Evolutionary conservation across 2,797 vertebrate species (phyloP), one percentile per base, ranked within the genome.

Genomic region (Xenops minutus): DNA sequence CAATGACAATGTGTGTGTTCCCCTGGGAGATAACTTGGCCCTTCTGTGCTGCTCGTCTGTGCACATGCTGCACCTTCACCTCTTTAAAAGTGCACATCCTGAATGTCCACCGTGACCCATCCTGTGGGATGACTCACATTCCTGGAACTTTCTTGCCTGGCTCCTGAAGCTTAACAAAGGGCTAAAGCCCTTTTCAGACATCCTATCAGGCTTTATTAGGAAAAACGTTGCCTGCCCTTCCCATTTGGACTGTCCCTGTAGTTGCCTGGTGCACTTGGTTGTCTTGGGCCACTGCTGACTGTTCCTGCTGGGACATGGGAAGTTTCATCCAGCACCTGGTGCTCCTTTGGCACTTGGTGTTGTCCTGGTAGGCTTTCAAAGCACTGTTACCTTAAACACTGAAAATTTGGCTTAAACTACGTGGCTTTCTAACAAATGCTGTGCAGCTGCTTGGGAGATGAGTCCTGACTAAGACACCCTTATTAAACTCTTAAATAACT

Each of bases 111-210:
- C 2, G 36, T 90, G 88, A 91, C 92, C 93, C 89, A 83, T 96
- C 95, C 92, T 96, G 96, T 78, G 91, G 79, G 93, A 95, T 97
- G 95, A 96, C 95, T 96, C 94, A 96, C 92, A 5, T 95, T 97
- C 96, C 96, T 96, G 96, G 96, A 97, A 97, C 96, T 95, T 95
- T 96, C 94, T 96, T 96, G 93, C 89, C 73, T 66, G 68, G 18
- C 85, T 94, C 79, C 89, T 88, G 83, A 64, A 67, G 84, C 71
- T 82, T 96, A 92, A 96, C 95, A 97, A 96, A 97, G 69, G 67
- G 66, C 85, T 86, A 27, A 27, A 37, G 73, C 73, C 55, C 43
- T 77, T 84, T 51, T 96, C 86, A 84, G 30, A 95, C 89, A 96
- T 96, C 94, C 92, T 96, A 95, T 76, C 95, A 2, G 83, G 88